Base-by-base conservation (phyloP, 1,140 invertebrate species). In the Brachystomella parvula region DNA sequence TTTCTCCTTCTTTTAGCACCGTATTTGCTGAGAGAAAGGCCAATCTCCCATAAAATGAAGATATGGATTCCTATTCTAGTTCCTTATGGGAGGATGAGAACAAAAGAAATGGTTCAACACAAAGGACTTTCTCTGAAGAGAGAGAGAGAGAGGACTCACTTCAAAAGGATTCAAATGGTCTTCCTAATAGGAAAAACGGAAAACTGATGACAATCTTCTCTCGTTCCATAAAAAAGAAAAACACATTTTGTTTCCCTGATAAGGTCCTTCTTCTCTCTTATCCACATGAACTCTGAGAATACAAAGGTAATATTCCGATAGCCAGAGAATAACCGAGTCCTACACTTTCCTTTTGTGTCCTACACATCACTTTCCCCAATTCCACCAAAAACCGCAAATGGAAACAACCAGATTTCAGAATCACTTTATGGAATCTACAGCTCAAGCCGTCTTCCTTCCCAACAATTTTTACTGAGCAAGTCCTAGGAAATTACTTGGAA, bases 221-320 rank as follows among this genome's bases (percentile, higher is more conserved):
- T 24, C 12, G 49, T 53, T 53, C 49, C 49, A 53, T 53, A 53
- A 53, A 53, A 53, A 53, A 53, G 49, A 53, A 53, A 53, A 53
- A 53, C 49, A 53, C 49, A 53, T 53, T 53, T 53, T 53, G 49
- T 26, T 53, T 53, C 49, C 12, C 49, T 53, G 49, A 53, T 53
- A 53, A 53, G 49, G 15, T 53, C 49, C 24, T 26, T 24, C 3
- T 24, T 15, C 9, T 53, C 21, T 24, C 24, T 53, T 26, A 44
- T n/a, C n/a, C n/a, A n/a, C 35, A 39, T 39, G 35, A 39, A 39
- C 35, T 39, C 35, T 9, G 19, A 39, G 35, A 19, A 39, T 6
- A 39, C 6, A 39, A 19, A 39, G 19, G 35, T 9, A 39, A 39
- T 39, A 39, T n/a, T n/a, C n/a, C n/a, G n/a, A n/a, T n/a, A n/a